Percentiles rank a stretch among this genome's conserved stretches.
These are phyloP conservation scores for Myotis lucifugus DNA, from an alignment of 2,113 vertebrate genomes.

Conservation along the genomic window DNA sequence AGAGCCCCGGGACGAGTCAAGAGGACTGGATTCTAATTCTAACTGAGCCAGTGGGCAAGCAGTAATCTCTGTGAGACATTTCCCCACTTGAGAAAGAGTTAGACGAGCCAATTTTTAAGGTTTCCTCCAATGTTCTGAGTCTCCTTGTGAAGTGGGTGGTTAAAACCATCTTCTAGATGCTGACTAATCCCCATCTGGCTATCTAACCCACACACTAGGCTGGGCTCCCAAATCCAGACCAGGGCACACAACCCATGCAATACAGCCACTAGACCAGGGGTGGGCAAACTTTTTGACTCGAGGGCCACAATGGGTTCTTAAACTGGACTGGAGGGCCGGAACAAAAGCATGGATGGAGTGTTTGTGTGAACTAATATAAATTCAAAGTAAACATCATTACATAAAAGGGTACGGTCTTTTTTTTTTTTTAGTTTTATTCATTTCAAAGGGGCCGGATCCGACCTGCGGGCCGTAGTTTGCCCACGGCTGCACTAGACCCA, in stretches of 20 bases:
- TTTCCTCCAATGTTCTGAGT: neutral
- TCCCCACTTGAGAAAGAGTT: neutral
- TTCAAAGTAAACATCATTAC: no score
- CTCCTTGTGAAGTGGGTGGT: neutral
- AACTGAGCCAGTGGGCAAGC: neutral
- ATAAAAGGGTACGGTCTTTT: no score
- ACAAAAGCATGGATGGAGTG: no score
- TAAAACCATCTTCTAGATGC: constrained; percentile 1
- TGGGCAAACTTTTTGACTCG: no score
- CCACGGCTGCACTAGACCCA: neutral
- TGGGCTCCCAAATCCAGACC: neutral
- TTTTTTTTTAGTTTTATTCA: no score
- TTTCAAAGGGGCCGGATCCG: no score
- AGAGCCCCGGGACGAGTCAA: neutral
- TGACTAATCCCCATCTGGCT: neutral
- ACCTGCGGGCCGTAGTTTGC: no score
- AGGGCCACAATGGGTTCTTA: no score
- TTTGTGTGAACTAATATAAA: no score
- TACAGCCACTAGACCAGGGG: neutral
- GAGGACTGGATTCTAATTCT: neutral
- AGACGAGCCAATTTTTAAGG: neutral
- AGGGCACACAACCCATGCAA: no score
- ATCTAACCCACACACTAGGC: neutral
- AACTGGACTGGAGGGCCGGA: no score
- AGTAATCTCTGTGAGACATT: neutral